A percentile compares a stretch with the other conserved stretches of the same genome.
Conservation (phyloP, 2,888 invertebrate species). For the Resseliella maxima region DNA sequence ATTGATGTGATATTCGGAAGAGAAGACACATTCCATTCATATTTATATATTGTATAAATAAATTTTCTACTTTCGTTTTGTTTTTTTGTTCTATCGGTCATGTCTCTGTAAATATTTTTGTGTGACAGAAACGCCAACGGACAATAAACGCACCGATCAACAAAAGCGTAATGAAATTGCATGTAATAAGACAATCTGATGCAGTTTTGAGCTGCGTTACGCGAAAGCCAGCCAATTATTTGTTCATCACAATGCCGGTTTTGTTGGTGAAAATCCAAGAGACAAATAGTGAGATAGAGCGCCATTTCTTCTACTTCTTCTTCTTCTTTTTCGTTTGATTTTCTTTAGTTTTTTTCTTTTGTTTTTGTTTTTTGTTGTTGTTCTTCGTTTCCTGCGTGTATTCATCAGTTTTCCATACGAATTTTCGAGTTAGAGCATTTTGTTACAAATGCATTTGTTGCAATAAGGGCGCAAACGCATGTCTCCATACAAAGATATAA, state of each 20-base stretch:
- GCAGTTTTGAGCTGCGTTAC: neutral
- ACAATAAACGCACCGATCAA: neutral
- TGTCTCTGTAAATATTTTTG: neutral
- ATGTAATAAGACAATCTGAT: constrained; percentile 34
- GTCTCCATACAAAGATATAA: neutral
- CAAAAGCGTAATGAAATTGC: constrained; percentile 48
- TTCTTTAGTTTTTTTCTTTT: no score
- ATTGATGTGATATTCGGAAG: neutral
- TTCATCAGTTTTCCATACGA: neutral
- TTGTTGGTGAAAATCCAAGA: neutral
- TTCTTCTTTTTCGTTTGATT: neutral
- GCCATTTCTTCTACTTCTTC: neutral
- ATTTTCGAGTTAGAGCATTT: neutral
- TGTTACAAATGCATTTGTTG: neutral
- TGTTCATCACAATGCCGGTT: constrained; percentile 45
- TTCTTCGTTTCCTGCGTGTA: neutral
- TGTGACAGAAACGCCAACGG: neutral
- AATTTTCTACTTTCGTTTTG: no score
- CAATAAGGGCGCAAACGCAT: constrained; percentile 37
- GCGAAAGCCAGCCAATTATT: constrained; percentile 36
- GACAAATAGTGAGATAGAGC: neutral
- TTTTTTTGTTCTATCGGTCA: no score
- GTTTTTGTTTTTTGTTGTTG: no score
- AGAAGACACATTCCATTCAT: no score
- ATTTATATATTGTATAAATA: no score